phyloP scores from a whole-genome alignment of 2,113 vertebrate species.

The Equus przewalskii region DNA sequence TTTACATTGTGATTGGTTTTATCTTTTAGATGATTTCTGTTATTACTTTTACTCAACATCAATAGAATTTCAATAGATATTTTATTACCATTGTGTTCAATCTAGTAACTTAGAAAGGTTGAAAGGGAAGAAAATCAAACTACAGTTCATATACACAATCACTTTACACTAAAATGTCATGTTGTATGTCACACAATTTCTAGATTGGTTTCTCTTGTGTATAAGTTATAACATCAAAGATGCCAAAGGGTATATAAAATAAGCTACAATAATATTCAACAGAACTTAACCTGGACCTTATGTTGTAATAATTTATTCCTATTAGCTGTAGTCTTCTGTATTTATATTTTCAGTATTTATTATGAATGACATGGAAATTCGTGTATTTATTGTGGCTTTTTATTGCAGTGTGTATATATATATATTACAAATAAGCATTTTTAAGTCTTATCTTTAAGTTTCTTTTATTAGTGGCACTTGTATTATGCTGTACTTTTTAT shows the following conservation, averaged over 20 bases:
- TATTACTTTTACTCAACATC: conserved; percentile 63
- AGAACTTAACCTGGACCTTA: conserved; percentile 89
- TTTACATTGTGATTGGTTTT: conserved; percentile 69
- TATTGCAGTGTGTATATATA: conserved; percentile 92
- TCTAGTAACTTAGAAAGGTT: conserved; percentile 71
- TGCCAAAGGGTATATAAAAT: conserved; percentile 93
- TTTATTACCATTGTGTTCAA: conserved; percentile 80
- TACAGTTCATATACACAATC: conserved; percentile 70
- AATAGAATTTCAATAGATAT: conserved; percentile 66
- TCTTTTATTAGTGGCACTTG: conserved; percentile 94
- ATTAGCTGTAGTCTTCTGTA: conserved; percentile 91
- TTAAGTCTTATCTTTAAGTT: conserved; percentile 89
- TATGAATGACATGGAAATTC: conserved; percentile 95
- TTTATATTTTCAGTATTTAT: conserved; percentile 96
- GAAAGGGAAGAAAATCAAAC: conserved; percentile 79
- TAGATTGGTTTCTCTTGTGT: conserved; percentile 83
- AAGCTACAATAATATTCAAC: conserved; percentile 89
- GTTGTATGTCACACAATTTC: conserved; percentile 74
- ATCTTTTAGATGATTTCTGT: conserved; percentile 72
- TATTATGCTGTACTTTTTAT: conserved; percentile 92
- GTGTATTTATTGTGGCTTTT: conserved; percentile 99
- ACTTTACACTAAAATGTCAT: conserved; percentile 77
- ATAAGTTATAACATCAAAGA: conserved; percentile 88
- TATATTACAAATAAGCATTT: conserved; percentile 94
- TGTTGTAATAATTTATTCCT: conserved; percentile 91